Evolutionary conservation across 64 coral and sea anemone species (phyloP).

Genomic region (Pocillopora damicornis): DNA sequence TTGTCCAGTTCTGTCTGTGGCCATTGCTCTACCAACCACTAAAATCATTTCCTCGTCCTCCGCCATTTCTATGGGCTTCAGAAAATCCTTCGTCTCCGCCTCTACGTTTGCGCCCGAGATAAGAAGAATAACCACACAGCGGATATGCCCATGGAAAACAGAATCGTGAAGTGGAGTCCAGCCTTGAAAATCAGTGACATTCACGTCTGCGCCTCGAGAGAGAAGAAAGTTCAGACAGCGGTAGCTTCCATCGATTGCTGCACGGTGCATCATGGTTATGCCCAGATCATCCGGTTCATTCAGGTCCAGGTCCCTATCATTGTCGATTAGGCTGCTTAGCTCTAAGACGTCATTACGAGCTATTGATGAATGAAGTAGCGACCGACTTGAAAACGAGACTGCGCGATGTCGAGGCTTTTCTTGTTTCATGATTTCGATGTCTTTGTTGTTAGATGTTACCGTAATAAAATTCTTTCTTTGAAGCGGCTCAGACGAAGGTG

Average conservation of each 20-base stretch:
- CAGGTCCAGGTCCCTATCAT: neutral
- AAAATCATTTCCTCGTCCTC: conserved; percentile 64
- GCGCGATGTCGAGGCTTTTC: neutral
- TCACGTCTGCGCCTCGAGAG: conserved; percentile 42
- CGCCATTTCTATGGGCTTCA: conserved; percentile 71
- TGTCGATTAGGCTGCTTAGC: conserved; percentile 34
- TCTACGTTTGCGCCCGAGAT: conserved; percentile 63
- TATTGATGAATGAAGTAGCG: conserved; percentile 27
- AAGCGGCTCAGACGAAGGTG: neutral
- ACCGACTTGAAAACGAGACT: conserved; percentile 13
- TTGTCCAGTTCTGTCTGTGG: conserved; percentile 1
- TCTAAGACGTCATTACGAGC: conserved; percentile 49
- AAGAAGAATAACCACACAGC: conserved; percentile 60
- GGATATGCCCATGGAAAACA: conserved; percentile 73
- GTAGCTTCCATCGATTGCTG: conserved; percentile 58
- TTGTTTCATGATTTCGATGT: neutral
- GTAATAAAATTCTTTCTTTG: neutral
- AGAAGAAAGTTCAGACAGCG: conserved; percentile 64
- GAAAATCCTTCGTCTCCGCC: conserved; percentile 63
- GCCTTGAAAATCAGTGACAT: conserved; percentile 59
- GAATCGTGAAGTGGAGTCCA: conserved; percentile 79
- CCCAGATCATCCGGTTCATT: conserved; percentile 45
- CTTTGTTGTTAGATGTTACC: neutral
- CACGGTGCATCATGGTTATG: conserved; percentile 57
- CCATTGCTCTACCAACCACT: conserved; percentile 65